Evolutionary conservation across 2,888 invertebrate genomes (phyloP), one percentile per base, ranked within the genome.

Genomic region (Therioaphis trifolii): DNA sequence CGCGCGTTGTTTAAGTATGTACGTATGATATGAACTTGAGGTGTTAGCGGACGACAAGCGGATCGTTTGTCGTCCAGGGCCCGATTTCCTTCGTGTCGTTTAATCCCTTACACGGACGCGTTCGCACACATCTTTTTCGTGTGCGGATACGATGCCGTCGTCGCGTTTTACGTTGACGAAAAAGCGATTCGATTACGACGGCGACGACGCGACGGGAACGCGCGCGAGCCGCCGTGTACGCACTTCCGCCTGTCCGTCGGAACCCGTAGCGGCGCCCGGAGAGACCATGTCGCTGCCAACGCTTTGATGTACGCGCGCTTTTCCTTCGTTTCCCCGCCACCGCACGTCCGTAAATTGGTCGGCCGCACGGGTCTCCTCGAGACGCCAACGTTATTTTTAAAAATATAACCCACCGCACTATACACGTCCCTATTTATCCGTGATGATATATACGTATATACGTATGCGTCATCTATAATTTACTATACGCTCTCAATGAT

Each of bases 201-300:
- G n/a, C n/a, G n/a, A n/a, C n/a, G n/a, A n/a, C n/a, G n/a, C n/a
- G n/a, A n/a, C n/a, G n/a, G n/a, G n/a, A n/a, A n/a, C n/a, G n/a
- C n/a, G n/a, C n/a, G n/a, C n/a, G n/a, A n/a, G n/a, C n/a, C n/a
- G n/a, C n/a, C n/a, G n/a, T n/a, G n/a, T 21, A 46, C 27, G 27
- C 49, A 72, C 72, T 72, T 72, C 72, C 72, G 72, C n/a, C 52
- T n/a, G n/a, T 5, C 29, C 24, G 27, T 58, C 61, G 75, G 75
- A 76, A 76, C 75, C 43, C 43, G 27, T 7, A 35, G 4, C 61
- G 75, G 75, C 58, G 58, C 61, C 58, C 27, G 58, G 3, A 35
- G 40, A 58, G 24, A 58, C 58, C 40, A 43, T 5, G 15, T 14
- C 58, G 58, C 18, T 43, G 40, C 40, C 24, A 35, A 72, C 72